Evolutionary conservation across 2,113 vertebrate species (phyloP).

Genomic region (Arenaria interpres): DNA sequence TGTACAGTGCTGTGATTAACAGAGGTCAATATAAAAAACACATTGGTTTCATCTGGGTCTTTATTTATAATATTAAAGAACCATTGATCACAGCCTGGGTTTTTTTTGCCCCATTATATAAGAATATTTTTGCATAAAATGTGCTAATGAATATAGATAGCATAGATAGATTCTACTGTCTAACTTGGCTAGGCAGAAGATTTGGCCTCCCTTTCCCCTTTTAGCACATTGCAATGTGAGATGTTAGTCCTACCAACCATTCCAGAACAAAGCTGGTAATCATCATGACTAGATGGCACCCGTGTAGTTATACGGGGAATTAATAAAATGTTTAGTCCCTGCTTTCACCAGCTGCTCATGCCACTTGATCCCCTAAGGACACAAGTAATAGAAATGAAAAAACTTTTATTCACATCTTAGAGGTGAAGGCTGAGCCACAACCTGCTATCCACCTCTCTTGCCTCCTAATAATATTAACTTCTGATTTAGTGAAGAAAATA

Average conservation of each 20-base stretch:
- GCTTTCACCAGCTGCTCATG: neutral
- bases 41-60: neutral
- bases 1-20: neutral
- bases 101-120: neutral
- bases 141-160: neutral
- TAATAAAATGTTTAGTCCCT: neutral
- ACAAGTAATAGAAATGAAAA: neutral
- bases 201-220: neutral
- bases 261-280: neutral
- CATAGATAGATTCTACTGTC: neutral
- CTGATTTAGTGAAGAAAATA: neutral
- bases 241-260: neutral
- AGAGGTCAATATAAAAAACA: neutral
- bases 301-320: neutral
- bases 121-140: neutral
- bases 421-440: neutral
- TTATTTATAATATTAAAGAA: neutral
- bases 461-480: neutral
- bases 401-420: neutral
- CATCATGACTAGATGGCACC: neutral
- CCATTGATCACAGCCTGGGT: neutral
- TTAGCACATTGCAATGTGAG: neutral
- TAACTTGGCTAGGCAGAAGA: neutral
- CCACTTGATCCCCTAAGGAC: neutral
- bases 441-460: neutral